Base-by-base conservation (phyloP, 2,797 vertebrate genomes). In the Anniella stebbinsi region DNA sequence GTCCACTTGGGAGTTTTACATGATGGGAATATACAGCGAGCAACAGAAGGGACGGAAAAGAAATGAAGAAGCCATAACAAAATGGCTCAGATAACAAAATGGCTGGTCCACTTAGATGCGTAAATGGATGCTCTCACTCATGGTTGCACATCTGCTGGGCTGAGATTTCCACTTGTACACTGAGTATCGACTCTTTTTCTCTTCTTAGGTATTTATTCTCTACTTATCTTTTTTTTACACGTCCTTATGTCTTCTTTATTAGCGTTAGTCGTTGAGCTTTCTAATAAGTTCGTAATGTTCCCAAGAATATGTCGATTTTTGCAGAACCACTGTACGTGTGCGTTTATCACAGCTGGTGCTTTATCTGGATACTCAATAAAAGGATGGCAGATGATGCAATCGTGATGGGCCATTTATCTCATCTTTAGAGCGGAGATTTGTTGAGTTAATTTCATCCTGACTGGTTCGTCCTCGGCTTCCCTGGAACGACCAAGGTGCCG, bases 361-460 rank as follows among this genome's bases (percentile, higher is more conserved):
- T 88, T 28, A 86, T 84, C 84, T 45, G 69, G 78, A 36, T 1
- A 0, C 86, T 67, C 66, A 0, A 0, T 10, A 80, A 41, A 70
- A 75, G 12, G 17, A 66, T 81, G 86, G 60, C 76, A 83, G 89
- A 84, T 0, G 88, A 92, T 66, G 18, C 83, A 5, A 1, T 85
- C 30, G 87, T 86, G 72, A 84, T 28, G 82, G 60, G 45, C 73
- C 57, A 54, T 88, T 93, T 80, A 54, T 90, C 94, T 91, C 86
- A 13, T 76, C 86, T 77, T 67, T 67, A 87, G 82, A 87, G 25
- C 1, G 45, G 91, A 89, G 94, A 94, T 95, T 94, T 94, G 93
- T 91, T 9, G 89, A 73, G 94, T 92, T 95, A 93, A 94, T 95
- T 95, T 95, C 88, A 66, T 33, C 45, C 0, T 69, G 88, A 88